Base-by-base conservation (phyloP, 2,888 invertebrate species). In the Drosophila maculinotata region DNA sequence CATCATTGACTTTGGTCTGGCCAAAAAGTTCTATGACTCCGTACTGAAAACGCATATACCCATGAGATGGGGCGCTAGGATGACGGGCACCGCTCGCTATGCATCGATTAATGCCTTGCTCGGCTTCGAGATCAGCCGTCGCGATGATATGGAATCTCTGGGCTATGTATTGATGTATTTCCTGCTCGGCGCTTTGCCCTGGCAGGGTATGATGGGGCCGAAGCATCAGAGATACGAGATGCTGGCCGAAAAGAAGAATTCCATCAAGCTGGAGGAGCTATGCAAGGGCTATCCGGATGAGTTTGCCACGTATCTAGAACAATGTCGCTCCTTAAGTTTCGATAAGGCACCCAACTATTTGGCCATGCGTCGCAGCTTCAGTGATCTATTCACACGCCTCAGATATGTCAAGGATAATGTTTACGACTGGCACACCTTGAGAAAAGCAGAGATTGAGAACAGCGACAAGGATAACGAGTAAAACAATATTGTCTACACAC, bases 121-220 rank as follows among this genome's bases (percentile, higher is more conserved):
- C 0, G 64, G 80, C 0, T 1, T 15, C 1, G 53, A 60, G 25
- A 20, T 51, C 1, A 67, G 76, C 2, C 76, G 79, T 6, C 87
- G 87, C 2, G 79, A 80, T n/a, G 79, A 80, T 14, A 25, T 80
- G 60, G 77, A 72, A 31, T 23, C 87, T 0, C 5, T 80, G 20
- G 64, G 69, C 17, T 82, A 79, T 28, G 35, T 69, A 0, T 7
- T 83, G 0, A 35, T 80, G 7, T 80, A 76, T 15, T 58, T 80
- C 7, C 53, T 83, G 3, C 42, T 53, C 1, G 79, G 79, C 5
- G 45, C 1, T 0, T 17, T 80, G 28, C 79, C 79, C 9, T 80
- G 79, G 79, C 80, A 76, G 38, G 63, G 65, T 0, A 0, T 69
- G 0, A 0, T 1, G 1, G 51, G 26, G 4, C 2, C 10, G 0